These are phyloP conservation scores for Lithodes maja DNA, from an alignment of 2,888 invertebrate species.

Conservation along the genomic window DNA sequence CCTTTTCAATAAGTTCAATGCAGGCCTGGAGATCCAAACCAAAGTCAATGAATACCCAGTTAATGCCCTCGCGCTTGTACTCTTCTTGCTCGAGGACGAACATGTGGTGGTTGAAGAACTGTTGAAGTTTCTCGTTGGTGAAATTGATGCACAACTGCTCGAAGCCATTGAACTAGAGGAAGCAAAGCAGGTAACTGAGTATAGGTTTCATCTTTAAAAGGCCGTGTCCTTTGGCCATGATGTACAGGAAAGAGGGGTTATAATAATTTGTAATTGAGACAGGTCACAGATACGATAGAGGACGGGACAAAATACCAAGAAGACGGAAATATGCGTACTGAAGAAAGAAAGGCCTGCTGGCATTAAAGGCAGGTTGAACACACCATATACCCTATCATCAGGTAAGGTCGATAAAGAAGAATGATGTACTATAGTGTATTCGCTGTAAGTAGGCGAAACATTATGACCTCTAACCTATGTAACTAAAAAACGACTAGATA, in stretches of 20 bases:
- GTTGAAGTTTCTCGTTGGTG: constrained; percentile 97
- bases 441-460: no score
- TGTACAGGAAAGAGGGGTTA: not conserved
- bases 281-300: not conserved
- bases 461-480: no score
- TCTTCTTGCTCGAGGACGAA: constrained; percentile 98
- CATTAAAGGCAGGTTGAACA: not conserved
- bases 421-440: no score
- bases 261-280: not conserved
- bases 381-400: no score
- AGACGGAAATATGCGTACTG: not conserved
- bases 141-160: constrained; percentile 99
- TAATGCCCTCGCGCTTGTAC: constrained; percentile 94
- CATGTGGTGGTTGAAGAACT: constrained; percentile 99
- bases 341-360: not conserved
- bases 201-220: not conserved
- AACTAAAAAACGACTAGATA: no score
- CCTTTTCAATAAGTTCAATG: constrained; percentile 96
- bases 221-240: not conserved
- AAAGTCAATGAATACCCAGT: constrained; percentile 97
- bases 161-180: constrained; percentile 90
- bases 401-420: no score
- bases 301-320: not conserved
- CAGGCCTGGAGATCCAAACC: constrained; percentile 97
- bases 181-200: not conserved